Percentiles rank a stretch among this genome's conserved stretches.
Evolutionary conservation across 2,797 vertebrate species (phyloP).

Genomic region (Enteromius viviparus): DNA sequence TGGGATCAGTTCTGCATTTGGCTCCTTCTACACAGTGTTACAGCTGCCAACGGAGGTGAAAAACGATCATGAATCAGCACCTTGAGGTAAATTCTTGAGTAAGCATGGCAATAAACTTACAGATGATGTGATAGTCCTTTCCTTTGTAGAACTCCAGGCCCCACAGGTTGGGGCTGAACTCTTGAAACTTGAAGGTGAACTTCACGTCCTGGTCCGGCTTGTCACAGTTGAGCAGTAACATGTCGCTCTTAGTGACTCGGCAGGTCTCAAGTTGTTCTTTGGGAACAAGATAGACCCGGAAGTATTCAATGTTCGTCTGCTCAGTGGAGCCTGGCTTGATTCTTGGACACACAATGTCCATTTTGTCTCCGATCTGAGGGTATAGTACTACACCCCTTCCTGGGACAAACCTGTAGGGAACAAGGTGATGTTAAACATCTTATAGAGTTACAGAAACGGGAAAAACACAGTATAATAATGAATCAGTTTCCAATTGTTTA

Average conservation of each 20-base stretch:
- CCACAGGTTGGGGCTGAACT: constrained; percentile 98
- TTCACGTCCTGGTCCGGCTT: constrained; percentile 96
- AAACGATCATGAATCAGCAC: constrained; percentile 22
- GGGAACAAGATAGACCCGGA: constrained; percentile 95
- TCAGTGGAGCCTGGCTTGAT: constrained; percentile 82
- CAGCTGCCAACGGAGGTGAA: constrained; percentile 18
- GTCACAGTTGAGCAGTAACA: constrained; percentile 94
- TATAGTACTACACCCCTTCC: constrained; percentile 93
- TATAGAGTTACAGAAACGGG: constrained; percentile 8
- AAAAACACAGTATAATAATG: neutral
- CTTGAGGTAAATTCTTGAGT: constrained; percentile 8
- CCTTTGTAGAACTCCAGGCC: constrained; percentile 96
- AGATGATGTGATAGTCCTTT: constrained; percentile 97
- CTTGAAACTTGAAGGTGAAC: constrained; percentile 99
- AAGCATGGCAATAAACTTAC: constrained; percentile 68
- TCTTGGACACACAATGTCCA: constrained; percentile 98
- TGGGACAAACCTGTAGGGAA: constrained; percentile 82
- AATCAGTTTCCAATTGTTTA: neutral
- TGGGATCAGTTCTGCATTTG: constrained; percentile 47
- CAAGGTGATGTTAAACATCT: constrained; percentile 5
- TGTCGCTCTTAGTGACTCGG: constrained; percentile 87
- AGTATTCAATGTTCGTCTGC: constrained; percentile 87
- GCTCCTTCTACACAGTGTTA: constrained; percentile 30
- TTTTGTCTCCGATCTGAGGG: constrained; percentile 98
- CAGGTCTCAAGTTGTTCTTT: constrained; percentile 93